phyloP scores from a whole-genome alignment of 1,140 invertebrate genomes.

The Bradynema listronoti region DNA sequence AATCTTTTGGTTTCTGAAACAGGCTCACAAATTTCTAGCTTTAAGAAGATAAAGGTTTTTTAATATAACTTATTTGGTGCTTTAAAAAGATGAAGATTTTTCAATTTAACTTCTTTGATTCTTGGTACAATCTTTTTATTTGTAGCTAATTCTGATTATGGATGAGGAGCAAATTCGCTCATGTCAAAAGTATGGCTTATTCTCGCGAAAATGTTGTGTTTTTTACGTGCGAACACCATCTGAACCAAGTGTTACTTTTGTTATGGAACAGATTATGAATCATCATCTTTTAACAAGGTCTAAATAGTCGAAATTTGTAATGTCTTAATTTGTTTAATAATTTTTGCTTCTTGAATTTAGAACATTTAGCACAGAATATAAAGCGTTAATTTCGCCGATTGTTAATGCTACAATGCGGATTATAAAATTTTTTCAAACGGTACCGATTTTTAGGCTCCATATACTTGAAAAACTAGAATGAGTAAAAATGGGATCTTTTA shows the following conservation, averaged over 20 bases:
- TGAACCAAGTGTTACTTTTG: conserved; percentile 1
- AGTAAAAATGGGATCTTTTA: too few species aligned
- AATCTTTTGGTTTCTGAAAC: conserved; percentile 5
- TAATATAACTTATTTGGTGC: background rate
- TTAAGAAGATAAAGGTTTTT: background rate
- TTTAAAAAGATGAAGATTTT: background rate
- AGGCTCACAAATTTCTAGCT: background rate
- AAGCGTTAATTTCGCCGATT: conserved; percentile 14
- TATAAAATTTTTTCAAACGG: conserved; percentile 17
- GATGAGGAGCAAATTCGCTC: conserved; percentile 12
- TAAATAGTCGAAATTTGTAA: background rate
- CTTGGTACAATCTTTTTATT: conserved; percentile 26
- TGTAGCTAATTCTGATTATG: conserved; percentile 32
- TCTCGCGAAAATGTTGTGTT: conserved; percentile 20
- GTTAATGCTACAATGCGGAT: conserved; percentile 15
- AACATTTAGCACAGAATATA: conserved; percentile 34
- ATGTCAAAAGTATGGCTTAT: conserved; percentile 23
- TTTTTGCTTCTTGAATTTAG: conserved; percentile 2
- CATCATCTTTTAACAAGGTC: conserved; percentile 25
- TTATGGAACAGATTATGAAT: conserved; percentile 22
- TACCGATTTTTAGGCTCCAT: too few species aligned
- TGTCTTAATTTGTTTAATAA: background rate
- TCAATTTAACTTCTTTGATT: too few species aligned
- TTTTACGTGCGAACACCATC: conserved; percentile 11
- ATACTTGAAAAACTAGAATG: too few species aligned